These are phyloP conservation scores for Lepetodrilus schrolli DNA, from an alignment of 2,888 invertebrate species.

Conservation along the genomic window DNA sequence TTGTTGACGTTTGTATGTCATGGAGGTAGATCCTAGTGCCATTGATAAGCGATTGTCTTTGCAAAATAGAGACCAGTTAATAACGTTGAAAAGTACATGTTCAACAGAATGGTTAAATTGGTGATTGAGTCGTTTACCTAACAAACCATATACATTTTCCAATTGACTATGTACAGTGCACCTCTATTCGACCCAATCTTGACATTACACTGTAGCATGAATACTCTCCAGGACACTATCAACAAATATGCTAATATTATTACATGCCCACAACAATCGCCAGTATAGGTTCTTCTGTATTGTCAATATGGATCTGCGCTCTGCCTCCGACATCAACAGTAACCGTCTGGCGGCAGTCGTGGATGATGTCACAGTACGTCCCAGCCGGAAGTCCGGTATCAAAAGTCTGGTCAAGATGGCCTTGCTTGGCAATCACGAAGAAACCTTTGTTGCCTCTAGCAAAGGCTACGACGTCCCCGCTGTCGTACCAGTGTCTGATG, in stretches of 20 bases:
- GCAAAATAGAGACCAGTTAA: no score
- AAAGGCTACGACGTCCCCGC: conserved; percentile 69
- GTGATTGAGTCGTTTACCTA: no score
- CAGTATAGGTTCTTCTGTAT: conserved; percentile 61
- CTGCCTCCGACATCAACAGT: conserved; percentile 63
- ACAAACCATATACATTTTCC: no score
- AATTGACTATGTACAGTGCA: no score
- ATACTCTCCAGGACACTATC: not conserved
- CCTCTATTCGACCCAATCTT: not conserved
- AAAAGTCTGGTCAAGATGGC: conserved; percentile 60
- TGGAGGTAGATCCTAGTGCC: no score
- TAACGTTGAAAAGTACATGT: no score
- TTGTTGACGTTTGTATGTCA: no score
- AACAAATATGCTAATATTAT: no score
- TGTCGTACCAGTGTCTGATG: conserved; percentile 63
- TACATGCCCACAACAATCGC: no score
- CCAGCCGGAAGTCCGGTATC: conserved; percentile 71
- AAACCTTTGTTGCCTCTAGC: conserved; percentile 70
- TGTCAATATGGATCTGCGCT: conserved; percentile 59
- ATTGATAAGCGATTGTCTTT: no score
- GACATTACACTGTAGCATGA: not conserved
- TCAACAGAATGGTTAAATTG: no score
- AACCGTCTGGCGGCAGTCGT: conserved; percentile 64
- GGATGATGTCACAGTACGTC: conserved; percentile 72
- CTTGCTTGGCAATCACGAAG: conserved; percentile 69